Evolutionary conservation across 2,797 vertebrate species (phyloP).

Genomic region (Cottoperca gobio): DNA sequence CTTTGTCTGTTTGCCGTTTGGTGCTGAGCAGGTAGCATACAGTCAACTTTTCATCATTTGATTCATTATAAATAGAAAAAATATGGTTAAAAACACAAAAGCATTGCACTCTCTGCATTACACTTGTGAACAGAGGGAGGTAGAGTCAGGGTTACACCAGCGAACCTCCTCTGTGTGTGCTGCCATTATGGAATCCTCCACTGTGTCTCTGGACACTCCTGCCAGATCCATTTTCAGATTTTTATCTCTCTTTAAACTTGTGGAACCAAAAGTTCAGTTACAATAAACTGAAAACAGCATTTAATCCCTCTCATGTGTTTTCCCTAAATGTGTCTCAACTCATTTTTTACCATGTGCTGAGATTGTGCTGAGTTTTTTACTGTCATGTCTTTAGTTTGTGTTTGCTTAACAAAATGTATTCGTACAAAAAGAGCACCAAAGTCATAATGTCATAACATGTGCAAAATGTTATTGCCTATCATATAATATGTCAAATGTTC

Average conservation of each 20-base stretch:
- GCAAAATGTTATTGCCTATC: neutral
- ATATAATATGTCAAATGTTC: neutral
- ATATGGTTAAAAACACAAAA: neutral
- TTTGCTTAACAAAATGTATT: neutral
- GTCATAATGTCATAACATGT: neutral
- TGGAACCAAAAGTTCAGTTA: neutral
- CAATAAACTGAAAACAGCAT: neutral
- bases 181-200: neutral
- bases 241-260: neutral
- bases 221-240: neutral
- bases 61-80: neutral
- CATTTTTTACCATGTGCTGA: neutral
- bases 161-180: neutral
- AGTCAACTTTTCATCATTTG: neutral
- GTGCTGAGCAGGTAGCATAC: neutral
- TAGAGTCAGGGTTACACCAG: neutral
- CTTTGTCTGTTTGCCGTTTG: no score
- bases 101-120: neutral
- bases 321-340: conserved; percentile 1
- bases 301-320: neutral
- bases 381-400: neutral
- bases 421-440: neutral
- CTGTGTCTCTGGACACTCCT: conserved; percentile 4
- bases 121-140: conserved; percentile 14
- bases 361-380: conserved; percentile 4